Base-by-base conservation (phyloP, 2,797 vertebrate species). In the Alcedo quadribrachys region DNA sequence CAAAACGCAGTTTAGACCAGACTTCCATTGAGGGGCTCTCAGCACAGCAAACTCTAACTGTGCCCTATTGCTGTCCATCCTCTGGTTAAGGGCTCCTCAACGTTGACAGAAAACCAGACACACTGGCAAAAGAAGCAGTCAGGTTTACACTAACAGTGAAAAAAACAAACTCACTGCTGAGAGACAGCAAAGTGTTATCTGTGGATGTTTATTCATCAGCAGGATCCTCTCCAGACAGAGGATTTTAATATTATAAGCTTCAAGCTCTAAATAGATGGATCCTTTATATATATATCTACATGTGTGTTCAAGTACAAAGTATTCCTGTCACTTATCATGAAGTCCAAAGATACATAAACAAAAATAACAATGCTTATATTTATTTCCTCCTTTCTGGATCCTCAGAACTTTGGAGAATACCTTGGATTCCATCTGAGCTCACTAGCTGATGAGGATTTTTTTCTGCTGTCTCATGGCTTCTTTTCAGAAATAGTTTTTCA, bases 381-480 rank as follows among this genome's bases (percentile, higher is more conserved):
- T 87, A 32, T 76, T 81, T 89, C 21, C 21, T 60, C 81, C 89
- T 84, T 88, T 83, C 2, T 0, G 42, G 69, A 87, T 91, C 62
- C 92, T 94, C 79, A 89, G 91, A 54, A 71, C 90, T 95, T 94
- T 55, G 69, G 83, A 92, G 83, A 88, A 91, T 90, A 90, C 77
- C 88, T 92, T 95, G 92, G 94, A 90, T 33, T 33, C 32, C 89
- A 87, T 81, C 78, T 54, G 37, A 87, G 54, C 69, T 95, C 92
- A 95, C 94, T 95, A 95, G 89, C 81, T 92, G 88, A 95, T 87
- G 75, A 92, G 37, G 50, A 77, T 68, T 87, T 75, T 89, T 85
- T 94, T 76, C 71, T 94, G 90, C 92, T 82, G 92, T 74, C 66
- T 95, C 86, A 93, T 51, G 58, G 90, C 81, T 89, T 91, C 85